Evolutionary conservation across 1,140 invertebrate species (phyloP), one percentile per base, ranked within the genome.

Genomic region (Drosophila eugracilis): DNA sequence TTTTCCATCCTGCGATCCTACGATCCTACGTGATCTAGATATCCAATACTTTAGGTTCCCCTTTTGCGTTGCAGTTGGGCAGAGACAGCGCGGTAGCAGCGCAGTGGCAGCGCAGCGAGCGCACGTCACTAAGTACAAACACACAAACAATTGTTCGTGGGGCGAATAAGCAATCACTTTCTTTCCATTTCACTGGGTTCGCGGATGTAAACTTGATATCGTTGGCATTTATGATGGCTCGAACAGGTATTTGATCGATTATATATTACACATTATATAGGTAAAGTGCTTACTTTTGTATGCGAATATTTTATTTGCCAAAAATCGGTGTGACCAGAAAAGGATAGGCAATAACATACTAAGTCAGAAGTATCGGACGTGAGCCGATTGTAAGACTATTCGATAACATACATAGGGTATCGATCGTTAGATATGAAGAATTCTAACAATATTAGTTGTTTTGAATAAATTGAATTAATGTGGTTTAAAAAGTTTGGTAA

Each of bases 1-100:
- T 93, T 93, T 91, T 93, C 93, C 93, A 93, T 93, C 59, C 9
- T 26, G 26, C 44, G 14, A 15, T 47, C 58, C 19, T n/a, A 22
- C 22, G 54, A 39, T 39, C 36, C 12, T 19, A 36, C 32, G 44
- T 30, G 24, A 9, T 53, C 50, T 65, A 52, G 24, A 15, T 54
- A 7, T 58, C 30, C 37, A 36, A 41, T 39, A 45, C 26, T 22
- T 34, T 28, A 17, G 22, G 15, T 63, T 59, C 62, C 28, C 15
- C 69, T 74, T 85, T 78, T 78, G 73, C 78, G 69, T 88, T 78
- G 75, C 83, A 83, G 65, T 81, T 42, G 47, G 55, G 60, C 58
- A 70, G 17, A 22, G 53, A n/a, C 34, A 50, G 62, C 26, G 57
- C 36, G 37, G 50, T n/a, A 36, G 58, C 41, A 42, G 65, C 70